Evolutionary conservation across 2,113 vertebrate genomes (phyloP).

Genomic region (Charadrius vociferus): DNA sequence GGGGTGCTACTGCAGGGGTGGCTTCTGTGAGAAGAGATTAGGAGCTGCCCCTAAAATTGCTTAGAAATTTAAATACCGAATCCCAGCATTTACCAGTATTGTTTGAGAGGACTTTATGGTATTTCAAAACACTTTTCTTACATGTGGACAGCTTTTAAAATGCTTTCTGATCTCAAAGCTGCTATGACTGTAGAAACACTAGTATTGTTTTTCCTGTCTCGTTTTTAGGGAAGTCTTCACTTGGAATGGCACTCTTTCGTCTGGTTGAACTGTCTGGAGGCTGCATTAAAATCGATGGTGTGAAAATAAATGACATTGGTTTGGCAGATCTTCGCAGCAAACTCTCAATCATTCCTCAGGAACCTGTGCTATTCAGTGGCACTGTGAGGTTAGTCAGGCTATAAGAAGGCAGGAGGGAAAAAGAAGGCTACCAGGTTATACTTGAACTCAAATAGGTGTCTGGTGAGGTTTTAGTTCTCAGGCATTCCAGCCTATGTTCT

Average conservation of each 20-base stretch:
- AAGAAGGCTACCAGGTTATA: neutral
- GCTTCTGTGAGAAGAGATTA: neutral
- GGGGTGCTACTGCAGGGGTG: neutral
- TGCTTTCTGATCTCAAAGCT: neutral
- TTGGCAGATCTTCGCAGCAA: slow-evolving; percentile 93
- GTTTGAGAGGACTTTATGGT: neutral
- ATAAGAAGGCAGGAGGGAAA: neutral
- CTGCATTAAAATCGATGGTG: slow-evolving; percentile 89
- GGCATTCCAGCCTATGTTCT: neutral
- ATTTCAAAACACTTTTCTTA: neutral
- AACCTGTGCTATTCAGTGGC: slow-evolving; percentile 91
- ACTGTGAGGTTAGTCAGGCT: slow-evolving; percentile 84
- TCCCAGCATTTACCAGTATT: neutral
- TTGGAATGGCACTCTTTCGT: slow-evolving; percentile 89
- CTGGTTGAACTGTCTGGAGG: slow-evolving; percentile 89
- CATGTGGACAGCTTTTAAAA: neutral
- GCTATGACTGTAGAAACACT: neutral
- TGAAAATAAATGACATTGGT: slow-evolving; percentile 90
- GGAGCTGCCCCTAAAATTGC: neutral
- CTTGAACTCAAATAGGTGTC: neutral
- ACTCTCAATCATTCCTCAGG: slow-evolving; percentile 93
- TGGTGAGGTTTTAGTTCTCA: neutral
- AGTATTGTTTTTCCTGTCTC: neutral
- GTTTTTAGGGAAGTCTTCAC: slow-evolving; percentile 87
- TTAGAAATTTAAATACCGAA: neutral